Base-by-base conservation (phyloP, 2,888 invertebrate species). In the Amphimallon solstitiale region DNA sequence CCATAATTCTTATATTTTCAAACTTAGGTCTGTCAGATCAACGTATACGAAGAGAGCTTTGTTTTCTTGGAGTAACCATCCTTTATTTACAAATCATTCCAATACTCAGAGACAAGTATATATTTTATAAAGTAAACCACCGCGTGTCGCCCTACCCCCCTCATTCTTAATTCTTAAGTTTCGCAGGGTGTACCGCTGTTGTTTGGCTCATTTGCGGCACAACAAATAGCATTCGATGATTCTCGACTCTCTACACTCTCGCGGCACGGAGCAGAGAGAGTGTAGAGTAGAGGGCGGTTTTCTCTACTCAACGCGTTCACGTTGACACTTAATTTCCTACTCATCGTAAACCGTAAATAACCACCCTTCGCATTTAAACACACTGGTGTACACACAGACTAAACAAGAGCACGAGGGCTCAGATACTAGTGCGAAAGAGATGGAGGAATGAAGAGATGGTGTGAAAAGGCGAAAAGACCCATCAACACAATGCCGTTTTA, bases 311-410 rank as follows among this genome's bases (percentile, higher is more conserved):
- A 45, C 29, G 65, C 69, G 64, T 67, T 29, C 70, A 71, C 70
- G 70, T 73, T 73, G 73, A 73, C 73, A 73, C 72, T 72, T 73
- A 72, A 73, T 73, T 73, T 72, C 73, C 72, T 73, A 71, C 69
- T 69, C 70, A 69, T 66, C 62, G 59, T 51, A 67, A 69, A 68
- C 69, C 67, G 68, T 66, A 68, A 70, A 69, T 70, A 68, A 72
- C 63, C 60, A 52, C 38, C 61, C 61, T 49, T 7, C 63, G 23
- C 63, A 43, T 59, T 45, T 59, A 59, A 59, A 54, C 40, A 59
- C 56, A 59, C 43, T 43, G 56, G n/a, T 19, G 12, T 43, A 43
- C 43, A 40, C 10, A 43, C 56, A 43, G n/a, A n/a, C n/a, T n/a
- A n/a, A n/a, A 43, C 43, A 34, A 59, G 56, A 43, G 43, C 10